phyloP scores from a whole-genome alignment of 2,113 vertebrate species.

The Tetrao urogallus region DNA sequence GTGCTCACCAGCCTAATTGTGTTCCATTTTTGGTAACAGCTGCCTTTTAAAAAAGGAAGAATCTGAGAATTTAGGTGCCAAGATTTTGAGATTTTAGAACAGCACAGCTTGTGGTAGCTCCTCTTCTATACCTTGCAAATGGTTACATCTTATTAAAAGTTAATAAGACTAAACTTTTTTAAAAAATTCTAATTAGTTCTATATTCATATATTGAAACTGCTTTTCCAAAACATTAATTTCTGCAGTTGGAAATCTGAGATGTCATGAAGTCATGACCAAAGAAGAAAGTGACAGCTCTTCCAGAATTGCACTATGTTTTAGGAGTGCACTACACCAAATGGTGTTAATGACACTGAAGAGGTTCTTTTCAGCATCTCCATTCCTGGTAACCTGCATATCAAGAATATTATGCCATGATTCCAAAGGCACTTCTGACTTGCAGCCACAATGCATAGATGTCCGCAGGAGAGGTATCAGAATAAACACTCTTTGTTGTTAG shows the following conservation, averaged over 20 bases:
- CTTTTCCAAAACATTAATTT: not conserved
- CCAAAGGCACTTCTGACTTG: not conserved
- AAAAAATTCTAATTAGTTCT: not conserved
- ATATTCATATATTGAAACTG: not conserved
- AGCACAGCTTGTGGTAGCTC: not conserved
- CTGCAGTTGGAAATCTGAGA: not conserved
- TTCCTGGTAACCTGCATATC: not conserved
- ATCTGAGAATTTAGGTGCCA: not conserved
- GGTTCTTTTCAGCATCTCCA: not conserved
- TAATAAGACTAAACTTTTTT: not conserved
- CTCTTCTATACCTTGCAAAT: rapidly evolving
- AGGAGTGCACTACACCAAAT: not conserved
- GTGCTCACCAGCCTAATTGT: not conserved
- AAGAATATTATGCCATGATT: not conserved
- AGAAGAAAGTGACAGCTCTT: not conserved
- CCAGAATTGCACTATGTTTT: not conserved
- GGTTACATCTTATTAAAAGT: not conserved
- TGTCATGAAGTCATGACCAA: not conserved
- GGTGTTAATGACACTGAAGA: not conserved
- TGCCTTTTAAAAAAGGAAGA: not conserved
- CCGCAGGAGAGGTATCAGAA: not conserved
- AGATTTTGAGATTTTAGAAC: not conserved
- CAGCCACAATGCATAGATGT: not conserved
- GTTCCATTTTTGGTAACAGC: not conserved
- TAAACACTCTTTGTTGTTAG: not conserved